Percentiles rank a stretch among this genome's conserved stretches.
phyloP scores from a whole-genome alignment of 2,888 invertebrate species.

The Hirtodrosophila histrioides region DNA sequence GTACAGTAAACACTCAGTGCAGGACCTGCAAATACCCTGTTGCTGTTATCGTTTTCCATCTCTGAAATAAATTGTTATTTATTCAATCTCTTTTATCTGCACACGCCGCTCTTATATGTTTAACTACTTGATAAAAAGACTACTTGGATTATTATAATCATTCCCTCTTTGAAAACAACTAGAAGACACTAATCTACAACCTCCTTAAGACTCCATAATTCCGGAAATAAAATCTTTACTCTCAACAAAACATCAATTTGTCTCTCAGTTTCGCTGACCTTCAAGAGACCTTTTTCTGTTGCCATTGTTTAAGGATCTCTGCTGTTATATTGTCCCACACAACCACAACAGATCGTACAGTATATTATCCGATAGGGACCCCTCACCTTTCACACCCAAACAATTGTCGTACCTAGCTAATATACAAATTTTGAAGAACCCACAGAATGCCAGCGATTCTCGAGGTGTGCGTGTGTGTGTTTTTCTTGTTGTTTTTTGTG shows the following conservation, averaged over 20 bases:
- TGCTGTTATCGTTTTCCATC: too few species aligned
- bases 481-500: background rate
- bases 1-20: slow-evolving; percentile 3
- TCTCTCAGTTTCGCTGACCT: slow-evolving; percentile 59
- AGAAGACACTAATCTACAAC: too few species aligned
- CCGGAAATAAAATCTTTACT: slow-evolving; percentile 38
- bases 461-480: slow-evolving; percentile 2
- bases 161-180: too few species aligned
- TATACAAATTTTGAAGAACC: too few species aligned
- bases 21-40: too few species aligned
- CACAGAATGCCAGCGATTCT: slow-evolving; percentile 5
- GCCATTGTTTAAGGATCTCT: slow-evolving; percentile 18
- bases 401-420: background rate
- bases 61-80: too few species aligned
- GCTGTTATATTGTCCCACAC: slow-evolving; percentile 35
- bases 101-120: too few species aligned
- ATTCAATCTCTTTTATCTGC: too few species aligned
- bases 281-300: slow-evolving; percentile 37
- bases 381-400: slow-evolving; percentile 21
- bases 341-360: slow-evolving; percentile 68
- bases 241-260: slow-evolving; percentile 28
- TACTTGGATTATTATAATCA: too few species aligned
- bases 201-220: slow-evolving; percentile 2
- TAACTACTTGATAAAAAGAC: too few species aligned
- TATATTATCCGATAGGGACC: slow-evolving; percentile 47